Base-by-base conservation (phyloP, 2,888 invertebrate genomes). In the Oxyteleia sp. region DNA sequence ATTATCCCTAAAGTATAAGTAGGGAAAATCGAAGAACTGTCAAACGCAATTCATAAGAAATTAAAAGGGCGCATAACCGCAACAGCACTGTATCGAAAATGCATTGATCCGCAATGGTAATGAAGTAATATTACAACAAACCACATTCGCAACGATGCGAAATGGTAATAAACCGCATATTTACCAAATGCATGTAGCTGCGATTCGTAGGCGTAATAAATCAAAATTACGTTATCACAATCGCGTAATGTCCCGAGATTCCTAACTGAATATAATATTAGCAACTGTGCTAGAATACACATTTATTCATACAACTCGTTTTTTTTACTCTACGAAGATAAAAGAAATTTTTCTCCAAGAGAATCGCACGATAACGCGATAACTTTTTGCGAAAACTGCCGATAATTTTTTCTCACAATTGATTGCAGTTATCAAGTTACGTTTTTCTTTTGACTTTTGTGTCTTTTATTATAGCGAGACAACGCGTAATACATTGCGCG, bases 161-260 rank as follows among this genome's bases (percentile, higher is more conserved):
- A 45, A 45, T 45, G 45, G 18, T 18, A 45, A 45, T 45, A 45
- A 45, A 45, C 45, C 18, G 45, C 45, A 45, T 45, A 45, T 45
- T 45, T 45, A 45, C 45, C 45, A 45, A 45, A 45, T 45, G 45
- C 18, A 45, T 45, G 18, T 0, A 18, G 10, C 18, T 5, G 2
- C 18, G 45, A 45, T 18, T 18, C 10, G 18, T 10, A 16, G 18
- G 10, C 8, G 47, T 18, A 20, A 49, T 49, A 18, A 49, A 49
- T 49, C 47, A 49, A 49, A 49, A 49, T 49, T 49, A 49, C 23
- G 47, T 49, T 49, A 49, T 49, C 47, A n/a, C 47, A 49, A 49
- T 18, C 18, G 47, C 10, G 23, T 49, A 49, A 49, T 23, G 47
- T 49, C 10, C 18, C 18, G 47, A 49, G 23, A 49, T 49, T 49